Evolutionary conservation across 2,113 vertebrate species (phyloP).

Genomic region (Ornithorhynchus anatinus): DNA sequence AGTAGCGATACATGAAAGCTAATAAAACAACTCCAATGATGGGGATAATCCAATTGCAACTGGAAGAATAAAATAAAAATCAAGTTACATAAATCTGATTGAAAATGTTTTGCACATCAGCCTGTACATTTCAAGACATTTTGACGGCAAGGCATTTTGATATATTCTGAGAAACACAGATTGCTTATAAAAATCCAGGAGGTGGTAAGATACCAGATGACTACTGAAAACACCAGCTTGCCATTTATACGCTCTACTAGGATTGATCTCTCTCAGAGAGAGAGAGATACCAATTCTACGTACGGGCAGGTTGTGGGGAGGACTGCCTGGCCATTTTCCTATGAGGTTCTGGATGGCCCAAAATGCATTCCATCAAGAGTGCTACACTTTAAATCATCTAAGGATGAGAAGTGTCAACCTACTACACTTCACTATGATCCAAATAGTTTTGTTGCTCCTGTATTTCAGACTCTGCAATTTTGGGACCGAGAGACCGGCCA

Average conservation of each 20-base stretch:
- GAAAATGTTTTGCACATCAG: neutral
- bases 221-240: conserved; percentile 17
- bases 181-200: neutral
- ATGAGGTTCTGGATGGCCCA: neutral
- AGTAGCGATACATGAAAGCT: conserved; percentile 89
- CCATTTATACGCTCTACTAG: neutral
- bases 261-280: no score
- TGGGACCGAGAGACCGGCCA: conserved; percentile 5
- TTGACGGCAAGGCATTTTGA: neutral
- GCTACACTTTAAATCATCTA: neutral
- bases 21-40: conserved; percentile 74
- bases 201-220: neutral
- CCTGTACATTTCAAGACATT: conserved; percentile 7
- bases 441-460: neutral
- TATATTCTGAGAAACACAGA: neutral
- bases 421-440: neutral
- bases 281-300: no score
- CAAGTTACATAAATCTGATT: neutral
- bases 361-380: neutral
- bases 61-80: conserved; percentile 25
- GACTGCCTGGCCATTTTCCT: neutral
- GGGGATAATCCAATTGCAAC: conserved; percentile 87
- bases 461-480: neutral
- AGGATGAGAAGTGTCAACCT: neutral
- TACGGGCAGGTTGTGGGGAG: no score